Evolutionary conservation across 2,888 invertebrate genomes (phyloP), one percentile per base, ranked within the genome.

Genomic region (Diarsia dahlii): DNA sequence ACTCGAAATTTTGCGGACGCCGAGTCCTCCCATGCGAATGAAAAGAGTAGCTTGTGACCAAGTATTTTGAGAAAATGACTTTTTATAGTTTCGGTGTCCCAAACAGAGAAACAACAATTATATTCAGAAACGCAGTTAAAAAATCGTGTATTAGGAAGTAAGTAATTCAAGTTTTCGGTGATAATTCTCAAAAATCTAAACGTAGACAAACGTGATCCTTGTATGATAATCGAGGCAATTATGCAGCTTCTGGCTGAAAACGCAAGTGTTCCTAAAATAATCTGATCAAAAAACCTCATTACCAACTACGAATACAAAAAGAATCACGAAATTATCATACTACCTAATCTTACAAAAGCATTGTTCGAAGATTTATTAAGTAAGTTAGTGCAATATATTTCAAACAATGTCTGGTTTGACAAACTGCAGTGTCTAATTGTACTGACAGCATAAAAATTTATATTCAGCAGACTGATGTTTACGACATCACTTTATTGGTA

Each of bases 401-500:
- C 39, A 70, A 64, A 83, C 62, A 77, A 72, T 58, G 85, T 71
- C 67, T 70, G 34, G 23, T 66, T 82, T 82, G 79, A 83, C 79
- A 83, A 83, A 82, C 60, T 83, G 86, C 84, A 78, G 67, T 73
- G 84, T 83, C 78, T 78, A 78, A 83, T 78, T 83, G 60, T 86
- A 78, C 72, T 86, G 82, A 82, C 86, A 86, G 70, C 46, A 71
- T 71, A 83, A 60, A 81, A 86, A 83, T 72, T 74, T 86, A 86
- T 84, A 83, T 86, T 84, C 83, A 74, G 67, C 74, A 45, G 48
- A 46, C 39, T n/a, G 18, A 66, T 71, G 73, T 69, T 86, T 83
- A 84, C 82, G 82, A 83, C 83, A 86, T 83, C 65, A 72, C 65
- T 84, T 69, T 71, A 83, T 78, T 83, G 60, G 69, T 69, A 73